Conservation (phyloP, 1,140 invertebrate genomes). For the Scylla paramamosain region DNA sequence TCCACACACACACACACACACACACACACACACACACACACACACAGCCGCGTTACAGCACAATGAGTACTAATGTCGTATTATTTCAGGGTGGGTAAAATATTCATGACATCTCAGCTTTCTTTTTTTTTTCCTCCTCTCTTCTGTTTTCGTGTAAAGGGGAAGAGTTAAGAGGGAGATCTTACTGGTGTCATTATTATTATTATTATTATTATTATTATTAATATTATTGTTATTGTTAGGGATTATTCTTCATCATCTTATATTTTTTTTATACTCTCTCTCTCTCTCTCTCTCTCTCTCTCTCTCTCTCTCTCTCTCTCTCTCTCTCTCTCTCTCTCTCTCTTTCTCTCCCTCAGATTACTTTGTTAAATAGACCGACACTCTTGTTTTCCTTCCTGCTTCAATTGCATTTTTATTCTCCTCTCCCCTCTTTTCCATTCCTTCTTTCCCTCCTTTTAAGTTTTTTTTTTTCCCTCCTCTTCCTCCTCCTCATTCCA, state of each 20-base stretch:
- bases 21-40: neutral
- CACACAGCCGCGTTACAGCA: neutral
- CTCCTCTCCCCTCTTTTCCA: no score
- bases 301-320: neutral
- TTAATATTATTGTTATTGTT: neutral
- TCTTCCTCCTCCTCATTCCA: neutral
- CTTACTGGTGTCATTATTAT: neutral
- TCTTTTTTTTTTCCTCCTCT: neutral
- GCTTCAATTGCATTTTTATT: no score
- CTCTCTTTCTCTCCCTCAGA: neutral
- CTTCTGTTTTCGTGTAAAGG: neutral
- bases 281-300: neutral
- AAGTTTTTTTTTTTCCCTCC: no score
- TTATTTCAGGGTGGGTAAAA: conserved; percentile 38
- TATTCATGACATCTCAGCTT: conserved; percentile 19
- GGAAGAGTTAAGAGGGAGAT: neutral
- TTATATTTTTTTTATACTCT: neutral
- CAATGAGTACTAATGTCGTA: conserved; percentile 38
- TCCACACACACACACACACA: neutral
- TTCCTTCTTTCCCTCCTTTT: no score
- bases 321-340: neutral
- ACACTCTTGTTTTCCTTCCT: no score
- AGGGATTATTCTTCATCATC: neutral
- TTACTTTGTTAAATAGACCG: neutral
- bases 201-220: neutral